These are phyloP conservation scores for Cyrtorhinus lividipennis DNA, from an alignment of 1,140 invertebrate genomes.

Conservation along the genomic window DNA sequence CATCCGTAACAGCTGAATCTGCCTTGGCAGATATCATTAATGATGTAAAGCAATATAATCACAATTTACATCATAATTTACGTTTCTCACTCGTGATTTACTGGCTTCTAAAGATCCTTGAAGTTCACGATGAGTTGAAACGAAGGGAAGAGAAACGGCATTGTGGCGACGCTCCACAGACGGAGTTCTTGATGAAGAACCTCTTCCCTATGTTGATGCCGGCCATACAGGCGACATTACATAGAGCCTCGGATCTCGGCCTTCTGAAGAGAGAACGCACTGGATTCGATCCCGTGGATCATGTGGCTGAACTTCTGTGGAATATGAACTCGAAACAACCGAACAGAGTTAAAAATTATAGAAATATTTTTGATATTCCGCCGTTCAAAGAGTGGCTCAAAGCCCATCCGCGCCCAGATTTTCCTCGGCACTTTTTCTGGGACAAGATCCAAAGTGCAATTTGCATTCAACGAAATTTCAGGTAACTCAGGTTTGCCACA, in stretches of 20 bases:
- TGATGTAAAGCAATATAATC: too few species aligned
- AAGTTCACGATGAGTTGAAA: background rate
- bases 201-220: background rate
- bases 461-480: background rate
- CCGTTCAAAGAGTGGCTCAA: background rate
- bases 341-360: background rate
- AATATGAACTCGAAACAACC: background rate
- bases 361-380: background rate
- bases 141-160: background rate
- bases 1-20: too few species aligned
- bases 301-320: background rate
- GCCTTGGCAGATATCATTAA: too few species aligned
- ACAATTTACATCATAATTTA: too few species aligned
- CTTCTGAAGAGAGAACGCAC: background rate
- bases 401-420: background rate
- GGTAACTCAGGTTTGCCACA: too few species aligned
- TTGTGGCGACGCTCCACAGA: background rate
- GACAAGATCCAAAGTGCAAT: background rate
- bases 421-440: background rate
- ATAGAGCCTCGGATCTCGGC: background rate
- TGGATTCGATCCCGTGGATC: background rate
- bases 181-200: background rate
- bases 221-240: background rate
- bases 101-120: too few species aligned
- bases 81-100: too few species aligned